phyloP scores from a whole-genome alignment of 35 echinoderm and acorn worm species.

The Apostichopus californicus region DNA sequence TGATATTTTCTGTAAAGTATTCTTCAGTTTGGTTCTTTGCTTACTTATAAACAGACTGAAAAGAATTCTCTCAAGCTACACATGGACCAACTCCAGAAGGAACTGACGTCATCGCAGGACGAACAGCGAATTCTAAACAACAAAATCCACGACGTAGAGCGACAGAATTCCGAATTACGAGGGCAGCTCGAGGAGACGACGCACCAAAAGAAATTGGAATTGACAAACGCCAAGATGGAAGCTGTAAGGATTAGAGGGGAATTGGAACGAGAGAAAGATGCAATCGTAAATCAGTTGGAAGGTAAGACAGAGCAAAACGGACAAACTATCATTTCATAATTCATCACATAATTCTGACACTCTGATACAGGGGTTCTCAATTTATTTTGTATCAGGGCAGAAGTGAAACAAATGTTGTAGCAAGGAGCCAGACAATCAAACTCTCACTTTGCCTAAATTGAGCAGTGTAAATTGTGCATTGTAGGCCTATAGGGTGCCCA shows the following conservation, averaged over 20 bases:
- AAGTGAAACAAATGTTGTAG: too few relatives aligned
- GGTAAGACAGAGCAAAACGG: conserved; percentile 33
- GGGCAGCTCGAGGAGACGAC: conserved; percentile 83
- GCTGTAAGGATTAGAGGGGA: conserved; percentile 75
- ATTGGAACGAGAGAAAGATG: conserved; percentile 88
- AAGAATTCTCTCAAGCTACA: conserved; percentile 89
- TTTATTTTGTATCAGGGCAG: too few relatives aligned
- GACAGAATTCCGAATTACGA: conserved; percentile 77
- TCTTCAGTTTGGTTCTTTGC: too few relatives aligned
- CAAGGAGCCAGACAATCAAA: too few relatives aligned
- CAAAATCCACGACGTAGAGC: conserved; percentile 88
- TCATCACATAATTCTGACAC: too few relatives aligned
- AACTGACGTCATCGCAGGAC: conserved; percentile 70
- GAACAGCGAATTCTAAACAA: conserved; percentile 62
- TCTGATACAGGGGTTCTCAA: too few relatives aligned
- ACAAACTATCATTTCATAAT: too few relatives aligned
- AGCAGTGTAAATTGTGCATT: too few relatives aligned
- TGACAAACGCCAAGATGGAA: conserved; percentile 88
- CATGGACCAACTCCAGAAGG: conserved; percentile 87
- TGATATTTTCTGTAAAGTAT: too few relatives aligned
- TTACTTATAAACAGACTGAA: conserved; percentile 64
- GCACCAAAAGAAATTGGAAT: conserved; percentile 83
- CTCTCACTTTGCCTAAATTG: too few relatives aligned
- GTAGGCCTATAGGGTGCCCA: too few relatives aligned
- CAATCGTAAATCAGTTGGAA: conserved; percentile 88